Evolutionary conservation across 2,797 vertebrate genomes (phyloP), one percentile per base, ranked within the genome.

Genomic region (Sciurus carolinensis): DNA sequence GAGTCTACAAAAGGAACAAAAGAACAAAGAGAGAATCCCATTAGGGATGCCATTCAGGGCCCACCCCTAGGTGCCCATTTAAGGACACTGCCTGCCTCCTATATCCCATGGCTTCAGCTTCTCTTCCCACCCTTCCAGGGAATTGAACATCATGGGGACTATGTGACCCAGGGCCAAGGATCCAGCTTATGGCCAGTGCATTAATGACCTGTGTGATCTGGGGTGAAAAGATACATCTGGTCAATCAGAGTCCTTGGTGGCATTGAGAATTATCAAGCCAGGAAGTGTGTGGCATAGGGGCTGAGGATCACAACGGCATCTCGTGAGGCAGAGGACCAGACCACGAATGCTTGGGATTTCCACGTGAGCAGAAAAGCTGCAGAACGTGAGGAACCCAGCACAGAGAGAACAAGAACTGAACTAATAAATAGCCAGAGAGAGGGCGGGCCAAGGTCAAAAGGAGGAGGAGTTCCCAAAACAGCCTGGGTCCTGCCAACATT

Each of bases 341-440:
- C 76, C 17, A 10, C 3, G 15, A 73, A 62, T n/a, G 90, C 54
- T 47, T 12, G 33, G n/a, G 67, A 84, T n/a, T 64, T 59, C 47
- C 52, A 11, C 4, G 2, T 57, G 84, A 95, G 36, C 44, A 59
- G 72, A 66, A 59, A 95, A 42, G 59, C 54, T 33, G 81, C 54
- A 87, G 77, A 87, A 2, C 50, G 42, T 18, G 54, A 87, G 50
- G 33, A 76, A 57, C n/a, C 54, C 9, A 20, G 64, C 33, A n/a
- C 0, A 28, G 36, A 64, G 52, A 93, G 86, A 87, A 92, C 92
- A 20, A 67, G 13, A 85, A 36, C 7, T 6, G 18, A 71, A 92
- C 33, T 66, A 42, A 87, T 73, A 77, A 88, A 66, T 71, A 85
- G 30, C 89, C 5, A 67, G 76, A 94, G 44, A 76, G 12, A 76